These are phyloP conservation scores for Tadarida brasiliensis DNA, from an alignment of 2,797 vertebrate species.

Conservation along the genomic window DNA sequence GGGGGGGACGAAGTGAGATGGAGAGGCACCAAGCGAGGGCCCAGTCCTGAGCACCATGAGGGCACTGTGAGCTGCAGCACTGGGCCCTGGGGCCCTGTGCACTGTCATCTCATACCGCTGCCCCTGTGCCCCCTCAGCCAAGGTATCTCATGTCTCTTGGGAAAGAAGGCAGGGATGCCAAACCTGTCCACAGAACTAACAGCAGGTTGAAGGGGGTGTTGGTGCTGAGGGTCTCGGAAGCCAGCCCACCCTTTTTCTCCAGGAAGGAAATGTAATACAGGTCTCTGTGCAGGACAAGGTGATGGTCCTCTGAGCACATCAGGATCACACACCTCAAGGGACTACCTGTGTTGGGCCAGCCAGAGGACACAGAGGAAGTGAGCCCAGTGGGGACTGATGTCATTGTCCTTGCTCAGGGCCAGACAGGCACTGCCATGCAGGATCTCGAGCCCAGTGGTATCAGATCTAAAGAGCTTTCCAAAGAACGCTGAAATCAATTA, in stretches of 20 bases:
- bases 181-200: accelerated
- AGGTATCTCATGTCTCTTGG: not conserved
- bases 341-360: not conserved
- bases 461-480: not conserved
- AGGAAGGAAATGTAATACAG: not conserved
- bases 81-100: not conserved
- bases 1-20: not conserved
- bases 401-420: not conserved
- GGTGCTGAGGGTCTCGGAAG: not conserved
- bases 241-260: not conserved
- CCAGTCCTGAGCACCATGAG: not conserved
- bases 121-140: not conserved
- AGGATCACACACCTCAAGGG: not conserved
- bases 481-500: not conserved
- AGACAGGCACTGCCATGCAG: not conserved
- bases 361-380: not conserved
- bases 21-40: not conserved
- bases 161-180: not conserved
- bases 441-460: accelerated
- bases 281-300: not conserved
- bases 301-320: not conserved
- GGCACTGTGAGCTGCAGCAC: accelerated
- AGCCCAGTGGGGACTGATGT: accelerated
- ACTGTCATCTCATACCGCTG: not conserved
- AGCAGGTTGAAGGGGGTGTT: accelerated